These are phyloP conservation scores for Yponomeuta malinellus DNA, from an alignment of 2,888 invertebrate species.

Conservation along the genomic window DNA sequence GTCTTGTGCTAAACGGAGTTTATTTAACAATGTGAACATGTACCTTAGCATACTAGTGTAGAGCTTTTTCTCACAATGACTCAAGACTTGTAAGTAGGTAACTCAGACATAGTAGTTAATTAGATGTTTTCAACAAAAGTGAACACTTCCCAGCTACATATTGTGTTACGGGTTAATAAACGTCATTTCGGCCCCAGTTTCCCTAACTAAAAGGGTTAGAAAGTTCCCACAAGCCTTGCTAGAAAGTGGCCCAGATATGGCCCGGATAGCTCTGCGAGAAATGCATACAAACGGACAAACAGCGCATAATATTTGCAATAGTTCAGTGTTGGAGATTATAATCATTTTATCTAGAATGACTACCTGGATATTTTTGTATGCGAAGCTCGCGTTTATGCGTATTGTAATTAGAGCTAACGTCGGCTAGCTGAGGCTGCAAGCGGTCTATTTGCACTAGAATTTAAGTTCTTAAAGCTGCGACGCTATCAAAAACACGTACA, in stretches of 20 bases:
- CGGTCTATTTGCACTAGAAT: too few relatives aligned
- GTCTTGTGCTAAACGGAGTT: too few relatives aligned
- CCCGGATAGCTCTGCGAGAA: background rate
- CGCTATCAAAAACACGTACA: too few relatives aligned
- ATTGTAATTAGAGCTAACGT: too few relatives aligned
- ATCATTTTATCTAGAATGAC: background rate
- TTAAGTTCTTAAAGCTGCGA: too few relatives aligned
- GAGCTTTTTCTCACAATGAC: background rate
- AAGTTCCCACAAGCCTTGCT: background rate
- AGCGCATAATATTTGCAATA: constrained; percentile 9
- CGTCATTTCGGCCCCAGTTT: background rate
- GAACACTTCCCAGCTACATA: background rate
- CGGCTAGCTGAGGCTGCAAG: too few relatives aligned
- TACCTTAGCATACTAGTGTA: too few relatives aligned
- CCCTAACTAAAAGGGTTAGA: constrained; percentile 4
- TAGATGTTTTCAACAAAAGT: background rate
- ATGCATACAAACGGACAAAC: constrained; percentile 3
- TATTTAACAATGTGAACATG: too few relatives aligned
- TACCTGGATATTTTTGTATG: background rate
- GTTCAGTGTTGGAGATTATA: background rate
- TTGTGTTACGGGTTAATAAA: background rate
- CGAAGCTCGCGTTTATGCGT: background rate
- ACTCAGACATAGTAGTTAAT: background rate
- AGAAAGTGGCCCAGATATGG: constrained; percentile 7
- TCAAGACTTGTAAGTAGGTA: background rate